Conservation (phyloP, 2,797 vertebrate genomes). For the Dendrocincla fuliginosa region DNA sequence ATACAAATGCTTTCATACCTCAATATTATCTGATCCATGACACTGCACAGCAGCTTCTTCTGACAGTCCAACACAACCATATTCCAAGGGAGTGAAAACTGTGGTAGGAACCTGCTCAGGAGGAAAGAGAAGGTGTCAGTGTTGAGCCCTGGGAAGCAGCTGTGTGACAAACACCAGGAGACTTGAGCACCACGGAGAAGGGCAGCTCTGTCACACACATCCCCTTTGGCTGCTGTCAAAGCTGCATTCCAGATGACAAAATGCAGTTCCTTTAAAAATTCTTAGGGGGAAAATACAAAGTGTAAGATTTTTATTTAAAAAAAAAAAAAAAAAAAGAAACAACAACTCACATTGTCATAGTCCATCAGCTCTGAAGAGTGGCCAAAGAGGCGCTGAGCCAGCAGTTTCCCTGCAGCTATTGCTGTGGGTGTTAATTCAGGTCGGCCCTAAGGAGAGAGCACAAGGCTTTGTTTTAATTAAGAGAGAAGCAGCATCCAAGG, state of each 20-base stretch:
- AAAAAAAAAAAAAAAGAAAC: background rate
- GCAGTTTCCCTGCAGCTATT: conserved; percentile 88
- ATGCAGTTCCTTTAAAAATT: background rate
- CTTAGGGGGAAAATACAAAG: background rate
- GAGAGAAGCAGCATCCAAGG: background rate
- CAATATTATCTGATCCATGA: conserved; percentile 83
- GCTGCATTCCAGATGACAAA: background rate
- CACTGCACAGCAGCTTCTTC: conserved; percentile 85
- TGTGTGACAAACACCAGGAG: background rate
- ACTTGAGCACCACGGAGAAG: background rate
- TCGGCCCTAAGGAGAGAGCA: conserved; percentile 81
- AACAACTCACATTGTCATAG: conserved; percentile 87
- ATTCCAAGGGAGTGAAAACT: conserved; percentile 94
- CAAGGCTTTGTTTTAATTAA: background rate
- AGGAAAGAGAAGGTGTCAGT: background rate
- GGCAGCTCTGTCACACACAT: background rate
- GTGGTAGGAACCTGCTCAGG: conserved; percentile 87
- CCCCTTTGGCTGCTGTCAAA: background rate
- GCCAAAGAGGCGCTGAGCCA: conserved; percentile 85
- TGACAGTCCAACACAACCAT: conserved; percentile 92
- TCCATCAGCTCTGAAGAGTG: conserved; percentile 86
- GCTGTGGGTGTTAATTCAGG: conserved; percentile 94
- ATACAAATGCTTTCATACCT: conserved; percentile 75
- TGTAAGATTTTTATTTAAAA: background rate
- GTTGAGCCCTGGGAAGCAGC: background rate